phyloP scores from a whole-genome alignment of 2,888 invertebrate species.

The Seira musarum region DNA sequence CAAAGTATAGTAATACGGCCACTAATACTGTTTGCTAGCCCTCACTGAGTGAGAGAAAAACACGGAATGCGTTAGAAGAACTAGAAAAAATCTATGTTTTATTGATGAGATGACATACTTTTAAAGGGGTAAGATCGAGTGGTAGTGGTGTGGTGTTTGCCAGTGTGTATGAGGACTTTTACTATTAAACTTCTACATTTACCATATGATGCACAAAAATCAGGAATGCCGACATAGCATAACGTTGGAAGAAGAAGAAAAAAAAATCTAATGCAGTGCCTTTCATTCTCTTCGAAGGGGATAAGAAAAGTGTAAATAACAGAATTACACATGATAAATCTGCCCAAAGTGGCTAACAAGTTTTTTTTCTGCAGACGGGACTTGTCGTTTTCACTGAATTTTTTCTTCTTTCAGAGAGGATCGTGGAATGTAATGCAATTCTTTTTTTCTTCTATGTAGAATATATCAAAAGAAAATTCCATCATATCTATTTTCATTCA shows the following conservation, averaged over 20 bases:
- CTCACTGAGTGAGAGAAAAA: conserved; percentile 16
- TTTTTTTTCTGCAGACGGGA: too few species aligned
- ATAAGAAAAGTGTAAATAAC: too few species aligned
- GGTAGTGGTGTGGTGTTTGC: conserved; percentile 24
- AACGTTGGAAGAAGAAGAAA: background rate
- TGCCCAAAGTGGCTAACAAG: too few species aligned
- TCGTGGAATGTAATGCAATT: too few species aligned
- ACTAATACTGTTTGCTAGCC: conserved; percentile 25
- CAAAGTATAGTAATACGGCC: conserved; percentile 34
- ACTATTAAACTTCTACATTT: conserved; percentile 6
- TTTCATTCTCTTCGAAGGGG: too few species aligned
- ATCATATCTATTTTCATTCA: too few species aligned
- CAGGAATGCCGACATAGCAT: background rate
- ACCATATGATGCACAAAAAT: conserved; percentile 6
- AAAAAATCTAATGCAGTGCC: too few species aligned
- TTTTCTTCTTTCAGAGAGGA: too few species aligned
- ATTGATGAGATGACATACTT: conserved; percentile 62
- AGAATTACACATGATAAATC: too few species aligned
- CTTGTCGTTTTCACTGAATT: too few species aligned
- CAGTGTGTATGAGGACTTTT: background rate
- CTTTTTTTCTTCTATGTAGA: too few species aligned
- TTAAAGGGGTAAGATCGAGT: conserved; percentile 45
- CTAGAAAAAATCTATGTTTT: conserved; percentile 57
- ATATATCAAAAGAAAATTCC: too few species aligned
- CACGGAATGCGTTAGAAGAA: conserved; percentile 49